These are phyloP conservation scores for Halcyon leucocephala DNA, from an alignment of 2,797 vertebrate genomes.

Conservation along the genomic window DNA sequence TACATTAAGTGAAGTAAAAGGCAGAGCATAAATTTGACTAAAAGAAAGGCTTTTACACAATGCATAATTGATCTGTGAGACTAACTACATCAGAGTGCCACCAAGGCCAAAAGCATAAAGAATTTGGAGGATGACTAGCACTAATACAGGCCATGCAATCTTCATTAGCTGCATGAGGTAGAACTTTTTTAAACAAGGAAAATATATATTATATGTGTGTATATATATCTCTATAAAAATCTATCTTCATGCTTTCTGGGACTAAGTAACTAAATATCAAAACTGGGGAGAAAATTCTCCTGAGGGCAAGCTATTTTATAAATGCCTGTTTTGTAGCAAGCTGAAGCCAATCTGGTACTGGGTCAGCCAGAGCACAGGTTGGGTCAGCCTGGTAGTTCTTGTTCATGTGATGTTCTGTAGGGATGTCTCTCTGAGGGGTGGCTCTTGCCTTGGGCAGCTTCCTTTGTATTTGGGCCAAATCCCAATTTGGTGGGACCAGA, in stretches of 20 bases:
- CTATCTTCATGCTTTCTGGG: not conserved
- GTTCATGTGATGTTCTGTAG: not conserved
- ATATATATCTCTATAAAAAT: accelerated
- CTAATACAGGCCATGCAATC: not conserved
- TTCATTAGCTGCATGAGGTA: not conserved
- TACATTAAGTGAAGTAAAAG: not conserved
- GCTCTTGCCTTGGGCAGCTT: not conserved
- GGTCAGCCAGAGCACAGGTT: not conserved
- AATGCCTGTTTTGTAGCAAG: not conserved
- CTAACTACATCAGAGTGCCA: not conserved
- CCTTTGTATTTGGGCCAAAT: not conserved
- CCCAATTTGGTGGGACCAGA: accelerated
- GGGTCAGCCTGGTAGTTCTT: not conserved
- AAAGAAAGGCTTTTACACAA: constrained; percentile 2
- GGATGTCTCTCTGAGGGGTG: not conserved
- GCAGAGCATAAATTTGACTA: not conserved
- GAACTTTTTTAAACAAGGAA: not conserved
- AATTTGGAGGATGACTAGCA: not conserved
- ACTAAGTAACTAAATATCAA: not conserved
- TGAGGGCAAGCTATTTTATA: not conserved
- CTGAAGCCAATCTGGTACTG: not conserved
- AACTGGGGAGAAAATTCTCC: not conserved
- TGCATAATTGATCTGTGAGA: not conserved
- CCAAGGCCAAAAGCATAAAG: not conserved
- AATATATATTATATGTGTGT: accelerated